Percentiles rank a stretch among this genome's conserved stretches.
phyloP scores from a whole-genome alignment of 1,140 invertebrate species.

The Drosophila erecta region DNA sequence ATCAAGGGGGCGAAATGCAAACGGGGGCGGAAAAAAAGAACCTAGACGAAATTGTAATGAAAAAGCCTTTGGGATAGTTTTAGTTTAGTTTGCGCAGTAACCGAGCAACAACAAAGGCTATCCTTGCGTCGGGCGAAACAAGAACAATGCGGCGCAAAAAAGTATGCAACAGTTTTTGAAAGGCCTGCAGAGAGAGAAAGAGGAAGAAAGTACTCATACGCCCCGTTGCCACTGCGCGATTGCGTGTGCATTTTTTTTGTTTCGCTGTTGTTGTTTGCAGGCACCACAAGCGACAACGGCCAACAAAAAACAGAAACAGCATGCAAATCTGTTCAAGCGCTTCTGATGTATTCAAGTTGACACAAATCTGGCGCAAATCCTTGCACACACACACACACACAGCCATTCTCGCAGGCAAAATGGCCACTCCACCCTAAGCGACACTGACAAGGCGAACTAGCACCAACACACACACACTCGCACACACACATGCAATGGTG shows the following conservation, averaged over 20 bases:
- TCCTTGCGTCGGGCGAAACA: constrained; percentile 34
- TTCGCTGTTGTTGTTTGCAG: constrained; percentile 43
- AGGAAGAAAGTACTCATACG: constrained; percentile 62
- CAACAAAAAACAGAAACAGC: constrained; percentile 48
- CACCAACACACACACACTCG: constrained; percentile 1
- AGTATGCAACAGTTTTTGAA: constrained; percentile 76
- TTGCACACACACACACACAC: constrained; percentile 55
- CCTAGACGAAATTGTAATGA: constrained; percentile 68
- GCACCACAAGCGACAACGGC: constrained; percentile 46
- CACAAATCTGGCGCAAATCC: constrained; percentile 82
- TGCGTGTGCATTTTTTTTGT: constrained; percentile 66
- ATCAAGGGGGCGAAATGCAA: constrained; percentile 8
- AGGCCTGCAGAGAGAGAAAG: constrained; percentile 11
- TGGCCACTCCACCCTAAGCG: constrained; percentile 66
- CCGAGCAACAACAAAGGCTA: constrained; percentile 60
- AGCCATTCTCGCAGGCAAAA: constrained; percentile 25
- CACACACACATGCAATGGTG: constrained; percentile 14
- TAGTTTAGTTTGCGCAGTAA: constrained; percentile 54
- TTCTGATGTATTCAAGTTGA: constrained; percentile 83
- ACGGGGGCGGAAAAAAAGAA: constrained; percentile 5
- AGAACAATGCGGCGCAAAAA: constrained; percentile 54
- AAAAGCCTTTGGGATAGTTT: constrained; percentile 80
- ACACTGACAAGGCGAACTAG: constrained; percentile 66
- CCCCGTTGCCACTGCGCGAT: constrained; percentile 67
- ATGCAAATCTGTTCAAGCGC: constrained; percentile 78